phyloP scores from a whole-genome alignment of 1,140 invertebrate species.

The Acromyrmex heyeri region DNA sequence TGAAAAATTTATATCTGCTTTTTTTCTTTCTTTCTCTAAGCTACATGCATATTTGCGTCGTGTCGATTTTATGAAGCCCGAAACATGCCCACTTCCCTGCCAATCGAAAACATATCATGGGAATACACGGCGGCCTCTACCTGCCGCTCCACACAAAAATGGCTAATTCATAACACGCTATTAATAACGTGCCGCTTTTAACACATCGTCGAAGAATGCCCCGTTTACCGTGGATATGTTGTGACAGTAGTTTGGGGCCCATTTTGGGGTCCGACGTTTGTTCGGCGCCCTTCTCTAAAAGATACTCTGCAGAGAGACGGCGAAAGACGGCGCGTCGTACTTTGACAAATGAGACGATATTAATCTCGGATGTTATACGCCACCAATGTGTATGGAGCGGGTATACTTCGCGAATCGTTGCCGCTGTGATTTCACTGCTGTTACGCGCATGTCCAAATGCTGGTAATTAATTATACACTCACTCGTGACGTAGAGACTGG shows the following conservation, averaged over 20 bases:
- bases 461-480: slow-evolving; percentile 67
- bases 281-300: slow-evolving; percentile 59
- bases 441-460: slow-evolving; percentile 65
- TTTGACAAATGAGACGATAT: slow-evolving; percentile 79
- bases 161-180: slow-evolving; percentile 78
- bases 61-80: slow-evolving; percentile 7
- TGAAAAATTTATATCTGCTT: background rate
- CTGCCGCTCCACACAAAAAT: slow-evolving; percentile 62
- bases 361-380: slow-evolving; percentile 73
- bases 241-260: slow-evolving; percentile 79
- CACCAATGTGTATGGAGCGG: slow-evolving; percentile 6
- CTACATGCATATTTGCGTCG: background rate
- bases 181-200: slow-evolving; percentile 74
- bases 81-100: slow-evolving; percentile 44
- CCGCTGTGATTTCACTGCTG: slow-evolving; percentile 53
- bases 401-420: slow-evolving; percentile 40
- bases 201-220: slow-evolving; percentile 56
- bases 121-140: slow-evolving; percentile 55
- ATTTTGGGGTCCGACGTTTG: slow-evolving; percentile 76
- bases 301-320: slow-evolving; percentile 34
- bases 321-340: slow-evolving; percentile 62
- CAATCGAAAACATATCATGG: slow-evolving; percentile 42
- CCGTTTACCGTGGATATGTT: slow-evolving; percentile 72
- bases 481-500: slow-evolving; percentile 54
- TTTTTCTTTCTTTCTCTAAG: background rate